phyloP scores from a whole-genome alignment of 2,113 vertebrate genomes.

The Podiceps cristatus region DNA sequence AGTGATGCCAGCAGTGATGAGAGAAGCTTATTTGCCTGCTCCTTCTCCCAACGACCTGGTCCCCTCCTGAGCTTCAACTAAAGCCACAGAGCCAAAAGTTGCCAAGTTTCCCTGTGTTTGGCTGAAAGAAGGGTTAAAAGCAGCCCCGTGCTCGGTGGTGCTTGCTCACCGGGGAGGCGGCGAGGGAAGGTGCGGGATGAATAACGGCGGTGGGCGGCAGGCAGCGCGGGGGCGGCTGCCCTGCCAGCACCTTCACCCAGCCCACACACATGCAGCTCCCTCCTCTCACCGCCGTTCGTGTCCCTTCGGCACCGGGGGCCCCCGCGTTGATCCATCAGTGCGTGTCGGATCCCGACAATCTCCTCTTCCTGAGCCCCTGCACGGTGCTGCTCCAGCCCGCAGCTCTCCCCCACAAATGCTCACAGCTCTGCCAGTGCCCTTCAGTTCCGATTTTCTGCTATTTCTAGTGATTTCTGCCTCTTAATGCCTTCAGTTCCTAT shows the following conservation, averaged over 20 bases:
- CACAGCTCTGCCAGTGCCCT: neutral
- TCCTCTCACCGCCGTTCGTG: neutral
- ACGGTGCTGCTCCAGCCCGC: neutral
- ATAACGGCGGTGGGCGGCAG: neutral
- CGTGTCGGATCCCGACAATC: accelerated
- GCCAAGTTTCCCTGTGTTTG: neutral
- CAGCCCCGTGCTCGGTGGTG: neutral
- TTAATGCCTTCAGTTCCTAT: neutral
- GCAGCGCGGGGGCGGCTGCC: neutral
- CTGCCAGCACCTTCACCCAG: neutral
- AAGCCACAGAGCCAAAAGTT: neutral
- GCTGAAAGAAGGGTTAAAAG: constrained; percentile 1
- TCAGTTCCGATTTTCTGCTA: neutral
- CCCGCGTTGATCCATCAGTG: neutral
- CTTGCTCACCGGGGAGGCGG: neutral
- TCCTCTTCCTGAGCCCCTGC: neutral
- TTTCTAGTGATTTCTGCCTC: neutral
- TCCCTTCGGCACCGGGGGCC: neutral
- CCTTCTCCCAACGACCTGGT: neutral
- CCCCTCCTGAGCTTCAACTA: neutral
- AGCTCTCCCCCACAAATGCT: neutral
- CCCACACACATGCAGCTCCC: neutral
- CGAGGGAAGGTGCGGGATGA: constrained; percentile 8
- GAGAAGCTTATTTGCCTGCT: neutral
- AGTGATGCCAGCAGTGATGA: neutral